phyloP scores from a whole-genome alignment of 2,113 vertebrate genomes.

The Candoia aspera region DNA sequence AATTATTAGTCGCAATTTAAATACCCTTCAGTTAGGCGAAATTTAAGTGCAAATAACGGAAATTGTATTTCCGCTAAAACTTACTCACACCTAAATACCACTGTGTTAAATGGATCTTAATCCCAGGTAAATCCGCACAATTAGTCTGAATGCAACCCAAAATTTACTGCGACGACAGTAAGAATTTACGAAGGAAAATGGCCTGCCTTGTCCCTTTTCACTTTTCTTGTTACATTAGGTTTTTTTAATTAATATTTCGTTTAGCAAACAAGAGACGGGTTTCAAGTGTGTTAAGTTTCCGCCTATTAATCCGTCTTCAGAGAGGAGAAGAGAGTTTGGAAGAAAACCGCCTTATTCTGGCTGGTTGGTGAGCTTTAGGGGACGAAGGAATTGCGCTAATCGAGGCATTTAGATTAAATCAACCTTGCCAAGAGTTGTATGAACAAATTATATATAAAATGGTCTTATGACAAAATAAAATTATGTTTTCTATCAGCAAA shows the following conservation, averaged over 20 bases:
- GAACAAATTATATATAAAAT: conserved; percentile 2
- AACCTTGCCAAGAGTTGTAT: not conserved
- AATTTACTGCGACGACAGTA: not conserved
- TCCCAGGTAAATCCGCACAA: not conserved
- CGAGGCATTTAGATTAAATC: not conserved
- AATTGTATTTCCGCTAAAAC: not conserved
- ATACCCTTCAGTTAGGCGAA: not conserved
- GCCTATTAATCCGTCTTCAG: not conserved
- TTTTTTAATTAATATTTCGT: not conserved
- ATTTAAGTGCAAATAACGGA: not conserved
- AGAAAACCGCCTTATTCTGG: not conserved
- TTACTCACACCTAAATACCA: not conserved
- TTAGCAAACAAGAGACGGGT: not conserved
- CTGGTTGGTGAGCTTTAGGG: not conserved
- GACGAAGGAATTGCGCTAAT: not conserved
- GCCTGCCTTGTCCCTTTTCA: not conserved
- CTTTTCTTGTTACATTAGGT: not conserved
- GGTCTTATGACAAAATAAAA: conserved; percentile 1
- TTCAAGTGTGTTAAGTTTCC: not conserved
- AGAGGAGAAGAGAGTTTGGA: not conserved
- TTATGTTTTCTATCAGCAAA: conserved; percentile 24
- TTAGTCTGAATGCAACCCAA: not conserved
- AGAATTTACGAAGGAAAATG: not conserved
- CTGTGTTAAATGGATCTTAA: not conserved
- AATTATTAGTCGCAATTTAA: not conserved